phyloP scores from a whole-genome alignment of 2,888 invertebrate genomes.

The Idaea aversata region DNA sequence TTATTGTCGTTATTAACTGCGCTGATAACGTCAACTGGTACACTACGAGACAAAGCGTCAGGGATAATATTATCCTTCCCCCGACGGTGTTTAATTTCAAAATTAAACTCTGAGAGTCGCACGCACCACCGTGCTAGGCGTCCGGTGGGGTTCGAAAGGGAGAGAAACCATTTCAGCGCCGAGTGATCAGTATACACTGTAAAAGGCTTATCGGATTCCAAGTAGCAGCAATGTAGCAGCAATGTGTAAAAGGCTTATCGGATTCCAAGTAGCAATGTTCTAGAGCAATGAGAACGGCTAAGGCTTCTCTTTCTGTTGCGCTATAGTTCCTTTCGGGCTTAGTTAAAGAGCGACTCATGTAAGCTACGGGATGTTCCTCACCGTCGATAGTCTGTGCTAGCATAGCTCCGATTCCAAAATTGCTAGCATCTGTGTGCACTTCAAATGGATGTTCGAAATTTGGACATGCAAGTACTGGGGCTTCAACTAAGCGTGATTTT shows the following conservation, averaged over 20 bases:
- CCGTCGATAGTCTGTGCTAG: conserved; percentile 24
- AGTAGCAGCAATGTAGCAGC: too few species aligned
- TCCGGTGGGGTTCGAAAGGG: conserved; percentile 29
- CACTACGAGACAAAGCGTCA: conserved; percentile 23
- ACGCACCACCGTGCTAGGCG: conserved; percentile 34
- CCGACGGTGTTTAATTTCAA: conserved; percentile 28
- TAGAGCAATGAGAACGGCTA: conserved; percentile 32
- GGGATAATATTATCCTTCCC: conserved; percentile 31
- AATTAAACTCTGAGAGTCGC: conserved; percentile 29
- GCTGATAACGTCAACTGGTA: not conserved
- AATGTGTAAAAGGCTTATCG: too few species aligned
- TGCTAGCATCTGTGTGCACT: conserved; percentile 31
- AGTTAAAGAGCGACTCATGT: too few species aligned
- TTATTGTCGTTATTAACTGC: not conserved
- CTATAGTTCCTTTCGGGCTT: conserved; percentile 29
- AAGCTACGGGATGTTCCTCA: conserved; percentile 24
- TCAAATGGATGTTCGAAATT: conserved; percentile 24
- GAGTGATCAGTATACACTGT: conserved; percentile 32
- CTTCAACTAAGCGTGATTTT: conserved; percentile 11
- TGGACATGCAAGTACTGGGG: conserved; percentile 28
- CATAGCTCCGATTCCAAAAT: conserved; percentile 21
- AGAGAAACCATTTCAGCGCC: conserved; percentile 30
- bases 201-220: conserved; percentile 29
- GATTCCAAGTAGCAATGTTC: conserved; percentile 39
- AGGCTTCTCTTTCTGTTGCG: conserved; percentile 32